These are phyloP conservation scores for Ecliptopera silaceata DNA, from an alignment of 2,888 invertebrate species.

Conservation along the genomic window DNA sequence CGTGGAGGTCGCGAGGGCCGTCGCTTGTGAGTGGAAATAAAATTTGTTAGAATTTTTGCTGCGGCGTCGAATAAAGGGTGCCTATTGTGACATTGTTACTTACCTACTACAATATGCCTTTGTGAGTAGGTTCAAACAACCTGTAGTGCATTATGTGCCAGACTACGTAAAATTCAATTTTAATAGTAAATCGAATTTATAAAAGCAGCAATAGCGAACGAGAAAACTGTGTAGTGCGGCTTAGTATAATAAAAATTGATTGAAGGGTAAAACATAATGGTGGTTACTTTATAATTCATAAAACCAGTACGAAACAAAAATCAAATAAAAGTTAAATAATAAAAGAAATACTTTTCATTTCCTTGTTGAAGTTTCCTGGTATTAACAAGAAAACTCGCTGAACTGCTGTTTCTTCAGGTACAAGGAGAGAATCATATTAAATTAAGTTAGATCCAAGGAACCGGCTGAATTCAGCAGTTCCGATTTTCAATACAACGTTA, in stretches of 20 bases:
- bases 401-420: not conserved
- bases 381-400: not conserved
- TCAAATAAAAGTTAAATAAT: too few relatives aligned
- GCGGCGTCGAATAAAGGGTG: conserved; percentile 30
- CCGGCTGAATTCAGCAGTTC: conserved; percentile 1
- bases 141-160: conserved; percentile 1
- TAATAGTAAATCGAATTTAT: conserved; percentile 1
- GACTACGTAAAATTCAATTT: conserved; percentile 4
- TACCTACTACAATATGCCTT: conserved; percentile 23
- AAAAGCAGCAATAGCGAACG: too few relatives aligned
- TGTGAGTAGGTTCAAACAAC: conserved; percentile 20
- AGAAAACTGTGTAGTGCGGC: too few relatives aligned
- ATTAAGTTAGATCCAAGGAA: conserved; percentile 1
- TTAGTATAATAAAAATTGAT: too few relatives aligned
- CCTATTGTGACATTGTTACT: conserved; percentile 30
- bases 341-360: too few relatives aligned
- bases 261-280: too few relatives aligned
- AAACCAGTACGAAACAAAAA: too few relatives aligned
- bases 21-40: conserved; percentile 37
- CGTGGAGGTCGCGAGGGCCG: conserved; percentile 27
- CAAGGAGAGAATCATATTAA: not conserved
- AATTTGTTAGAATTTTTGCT: conserved; percentile 37
- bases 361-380: not conserved
- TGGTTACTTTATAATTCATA: too few relatives aligned
- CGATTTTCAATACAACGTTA: conserved; percentile 24